Percentiles rank a stretch among this genome's conserved stretches.
Conservation (phyloP, 2,113 vertebrate genomes). For the Anhinga anhinga region DNA sequence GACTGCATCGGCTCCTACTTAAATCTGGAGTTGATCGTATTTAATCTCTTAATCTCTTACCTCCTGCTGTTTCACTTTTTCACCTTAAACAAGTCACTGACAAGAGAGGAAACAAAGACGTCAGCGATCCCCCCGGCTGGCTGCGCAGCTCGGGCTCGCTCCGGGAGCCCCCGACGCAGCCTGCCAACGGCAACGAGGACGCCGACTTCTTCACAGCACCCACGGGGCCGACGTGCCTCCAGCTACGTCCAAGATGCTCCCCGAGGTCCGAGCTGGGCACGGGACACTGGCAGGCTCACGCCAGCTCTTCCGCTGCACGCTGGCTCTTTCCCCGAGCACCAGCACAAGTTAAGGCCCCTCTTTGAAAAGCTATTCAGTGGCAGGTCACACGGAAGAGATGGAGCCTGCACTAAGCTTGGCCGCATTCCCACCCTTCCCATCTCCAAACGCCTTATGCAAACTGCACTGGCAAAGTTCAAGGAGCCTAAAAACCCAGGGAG, state of each 20-base stretch:
- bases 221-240: accelerated
- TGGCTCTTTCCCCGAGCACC: neutral
- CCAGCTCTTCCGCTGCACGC: neutral
- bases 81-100: neutral
- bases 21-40: neutral
- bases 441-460: accelerated
- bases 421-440: neutral
- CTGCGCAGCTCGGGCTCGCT: neutral
- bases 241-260: neutral
- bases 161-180: neutral
- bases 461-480: neutral
- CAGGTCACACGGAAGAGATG: neutral
- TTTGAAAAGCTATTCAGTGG: neutral
- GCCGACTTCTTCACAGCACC: neutral
- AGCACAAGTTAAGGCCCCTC: neutral
- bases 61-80: conserved; percentile 33
- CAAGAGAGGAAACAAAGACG: neutral
- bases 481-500: neutral
- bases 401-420: neutral
- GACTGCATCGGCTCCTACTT: neutral
- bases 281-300: neutral
- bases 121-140: neutral
- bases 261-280: neutral
- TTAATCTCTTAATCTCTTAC: conserved; percentile 14
- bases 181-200: neutral